phyloP scores from a whole-genome alignment of 2,888 invertebrate genomes.

The Lottia scabra region DNA sequence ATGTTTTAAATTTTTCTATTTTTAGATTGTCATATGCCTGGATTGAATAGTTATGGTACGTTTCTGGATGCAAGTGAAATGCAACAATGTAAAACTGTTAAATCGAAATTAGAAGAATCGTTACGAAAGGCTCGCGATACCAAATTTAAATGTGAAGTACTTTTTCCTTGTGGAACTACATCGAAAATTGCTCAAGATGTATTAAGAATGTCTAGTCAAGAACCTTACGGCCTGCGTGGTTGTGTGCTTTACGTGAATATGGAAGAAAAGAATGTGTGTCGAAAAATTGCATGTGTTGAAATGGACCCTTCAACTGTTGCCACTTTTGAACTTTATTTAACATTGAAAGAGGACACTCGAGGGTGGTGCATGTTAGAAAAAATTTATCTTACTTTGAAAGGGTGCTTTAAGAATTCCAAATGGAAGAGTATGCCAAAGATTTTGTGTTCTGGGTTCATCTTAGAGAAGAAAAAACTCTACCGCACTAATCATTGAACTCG shows the following conservation, averaged over 20 bases:
- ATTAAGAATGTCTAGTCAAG: conserved; percentile 85
- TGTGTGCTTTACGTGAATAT: conserved; percentile 88
- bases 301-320: conserved; percentile 88
- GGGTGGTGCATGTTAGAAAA: conserved; percentile 91
- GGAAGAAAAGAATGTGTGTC: conserved; percentile 71
- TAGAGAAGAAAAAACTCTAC: conserved; percentile 93
- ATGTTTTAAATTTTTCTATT: conserved; percentile 8
- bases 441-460: conserved; percentile 88
- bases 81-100: conserved; percentile 74
- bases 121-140: conserved; percentile 84
- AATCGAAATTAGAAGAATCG: conserved; percentile 82
- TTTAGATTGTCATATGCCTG: conserved; percentile 31
- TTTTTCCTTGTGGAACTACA: conserved; percentile 85
- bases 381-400: conserved; percentile 74
- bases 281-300: conserved; percentile 84
- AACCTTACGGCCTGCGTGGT: conserved; percentile 88
- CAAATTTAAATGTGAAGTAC: conserved; percentile 85
- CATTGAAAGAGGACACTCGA: conserved; percentile 86
- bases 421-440: conserved; percentile 70
- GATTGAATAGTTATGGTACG: conserved; percentile 33
- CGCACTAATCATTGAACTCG: conserved; percentile 65
- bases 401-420: conserved; percentile 43
- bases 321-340: conserved; percentile 90
- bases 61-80: conserved; percentile 38
- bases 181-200: conserved; percentile 84